phyloP scores from a whole-genome alignment of 2,113 vertebrate species.

The Lagenorhynchus albirostris region DNA sequence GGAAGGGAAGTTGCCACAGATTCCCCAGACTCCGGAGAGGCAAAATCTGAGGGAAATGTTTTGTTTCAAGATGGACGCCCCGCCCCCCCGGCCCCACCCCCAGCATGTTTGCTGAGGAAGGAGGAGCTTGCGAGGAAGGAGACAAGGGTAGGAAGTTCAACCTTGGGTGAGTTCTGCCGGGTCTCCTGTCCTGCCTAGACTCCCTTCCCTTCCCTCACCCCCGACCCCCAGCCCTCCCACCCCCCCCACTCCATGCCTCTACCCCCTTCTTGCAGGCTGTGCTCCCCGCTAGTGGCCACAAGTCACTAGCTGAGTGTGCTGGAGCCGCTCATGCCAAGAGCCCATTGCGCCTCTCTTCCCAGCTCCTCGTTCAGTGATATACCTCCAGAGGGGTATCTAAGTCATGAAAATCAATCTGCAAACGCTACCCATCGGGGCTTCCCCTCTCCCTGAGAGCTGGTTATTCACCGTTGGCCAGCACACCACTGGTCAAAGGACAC shows the following conservation, averaged over 20 bases:
- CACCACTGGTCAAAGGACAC: neutral
- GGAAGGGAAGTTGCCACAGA: neutral
- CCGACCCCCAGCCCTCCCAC: neutral
- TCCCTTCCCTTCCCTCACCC: neutral
- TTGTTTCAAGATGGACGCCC: neutral
- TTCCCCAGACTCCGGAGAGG: neutral
- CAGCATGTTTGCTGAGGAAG: neutral
- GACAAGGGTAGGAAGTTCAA: neutral
- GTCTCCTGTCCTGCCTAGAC: neutral
- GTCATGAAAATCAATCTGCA: neutral
- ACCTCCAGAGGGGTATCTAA: neutral
- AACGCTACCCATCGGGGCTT: accelerated
- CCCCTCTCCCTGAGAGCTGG: neutral
- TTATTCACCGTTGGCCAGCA: neutral
- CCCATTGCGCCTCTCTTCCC: neutral
- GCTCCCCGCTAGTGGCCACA: neutral
- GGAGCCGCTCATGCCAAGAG: neutral
- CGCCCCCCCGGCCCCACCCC: neutral
- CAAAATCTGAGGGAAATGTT: neutral
- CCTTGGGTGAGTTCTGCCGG: neutral
- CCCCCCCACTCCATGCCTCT: neutral
- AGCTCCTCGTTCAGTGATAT: neutral
- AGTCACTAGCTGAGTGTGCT: no score
- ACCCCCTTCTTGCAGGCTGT: neutral
- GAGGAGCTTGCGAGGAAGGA: neutral